Evolutionary conservation across 2,113 vertebrate genomes (phyloP), one percentile per base, ranked within the genome.

Genomic region (Epinephelus fuscoguttatus): DNA sequence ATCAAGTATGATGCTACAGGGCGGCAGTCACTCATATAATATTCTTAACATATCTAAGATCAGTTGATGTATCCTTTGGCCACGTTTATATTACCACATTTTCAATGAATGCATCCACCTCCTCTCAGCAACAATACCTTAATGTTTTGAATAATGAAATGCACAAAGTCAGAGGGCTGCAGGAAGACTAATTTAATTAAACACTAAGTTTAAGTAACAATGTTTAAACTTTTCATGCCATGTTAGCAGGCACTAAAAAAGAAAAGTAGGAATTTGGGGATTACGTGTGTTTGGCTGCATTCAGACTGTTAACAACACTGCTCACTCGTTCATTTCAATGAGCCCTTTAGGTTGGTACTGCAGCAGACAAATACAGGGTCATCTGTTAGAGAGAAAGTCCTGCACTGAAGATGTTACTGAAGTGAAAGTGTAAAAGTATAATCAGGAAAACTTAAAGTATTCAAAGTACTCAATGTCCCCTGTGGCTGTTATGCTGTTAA

Each of bases 131-230:
- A 84, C 56, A 56, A 13, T 3, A 66, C 25, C 40, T 45, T 33
- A n/a, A 73, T 75, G 75, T 75, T 76, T 52, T 81, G 67, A 76
- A 81, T 86, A 81, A 80, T 77, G 61, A 82, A 73, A 63, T 25
- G 25, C 27, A 47, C 11, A 21, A 37, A 30, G 75, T 59, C 55
- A 63, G 70, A 45, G 25, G 25, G 45, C 30, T 4, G 19, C 4
- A 57, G 33, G n/a, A 56, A 69, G 14, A 49, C 62, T 42, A 27
- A 62, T 59, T 56, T 59, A 70, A 68, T 55, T 67, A n/a, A 80
- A 70, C 8, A 57, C 17, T 37, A 10, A 45, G 18, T 27, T 59
- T 56, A 60, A 70, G 50, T 23, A 59, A 52, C 47, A 7, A 67
- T 60, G 40, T 18, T 14, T 21, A 55, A 68, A 25, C 33, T 50